These are phyloP conservation scores for Rugalucina vietnamica DNA, from an alignment of 2,888 invertebrate species.

Conservation along the genomic window DNA sequence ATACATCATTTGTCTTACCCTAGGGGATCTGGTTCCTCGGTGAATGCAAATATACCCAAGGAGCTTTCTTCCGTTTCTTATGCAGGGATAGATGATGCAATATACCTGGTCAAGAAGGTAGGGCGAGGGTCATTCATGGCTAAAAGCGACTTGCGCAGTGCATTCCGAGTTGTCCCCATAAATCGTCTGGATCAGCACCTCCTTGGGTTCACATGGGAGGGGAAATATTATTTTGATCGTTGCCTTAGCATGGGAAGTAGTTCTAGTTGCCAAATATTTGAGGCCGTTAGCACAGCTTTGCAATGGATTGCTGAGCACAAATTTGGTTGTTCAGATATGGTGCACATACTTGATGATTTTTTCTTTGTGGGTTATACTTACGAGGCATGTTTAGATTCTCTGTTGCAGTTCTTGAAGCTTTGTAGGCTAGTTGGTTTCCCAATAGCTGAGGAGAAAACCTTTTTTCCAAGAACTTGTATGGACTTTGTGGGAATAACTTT, in stretches of 20 bases:
- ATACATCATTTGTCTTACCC: background rate
- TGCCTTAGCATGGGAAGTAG: background rate
- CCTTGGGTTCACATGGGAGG: conserved; percentile 3
- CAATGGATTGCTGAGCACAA: background rate
- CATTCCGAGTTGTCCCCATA: conserved; percentile 16
- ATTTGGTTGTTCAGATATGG: background rate
- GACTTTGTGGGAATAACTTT: background rate
- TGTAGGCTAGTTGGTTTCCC: background rate
- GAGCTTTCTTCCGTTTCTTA: conserved; percentile 9
- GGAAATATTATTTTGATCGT: background rate
- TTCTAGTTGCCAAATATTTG: background rate
- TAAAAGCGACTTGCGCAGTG: conserved; percentile 23
- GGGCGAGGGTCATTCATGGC: conserved; percentile 23
- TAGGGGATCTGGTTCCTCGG: background rate
- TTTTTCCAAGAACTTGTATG: background rate
- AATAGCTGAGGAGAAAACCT: background rate
- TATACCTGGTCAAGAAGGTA: conserved; percentile 86
- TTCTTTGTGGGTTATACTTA: background rate
- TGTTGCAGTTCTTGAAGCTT: no score
- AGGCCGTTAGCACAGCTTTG: background rate
- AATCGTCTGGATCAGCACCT: background rate
- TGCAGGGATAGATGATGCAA: conserved; percentile 88
- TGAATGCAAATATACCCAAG: conserved; percentile 17
- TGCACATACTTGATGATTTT: background rate
- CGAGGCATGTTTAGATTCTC: background rate